A percentile compares a stretch with the other conserved stretches of the same genome.
phyloP scores from a whole-genome alignment of 2,888 invertebrate species.

The Cephonodes hylas region DNA sequence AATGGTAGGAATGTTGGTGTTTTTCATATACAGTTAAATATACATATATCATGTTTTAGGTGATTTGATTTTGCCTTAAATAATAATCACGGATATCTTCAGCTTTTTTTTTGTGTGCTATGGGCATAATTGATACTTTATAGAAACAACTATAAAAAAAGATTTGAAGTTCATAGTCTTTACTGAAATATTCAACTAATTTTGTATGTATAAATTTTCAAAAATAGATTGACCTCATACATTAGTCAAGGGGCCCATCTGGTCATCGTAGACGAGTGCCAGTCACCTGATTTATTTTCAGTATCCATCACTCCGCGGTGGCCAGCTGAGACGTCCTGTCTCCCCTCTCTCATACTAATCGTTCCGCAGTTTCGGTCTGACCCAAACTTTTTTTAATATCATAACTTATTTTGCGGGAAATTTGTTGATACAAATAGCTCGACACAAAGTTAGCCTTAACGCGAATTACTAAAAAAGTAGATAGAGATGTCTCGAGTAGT shows the following conservation, averaged over 20 bases:
- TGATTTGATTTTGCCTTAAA: too few relatives aligned
- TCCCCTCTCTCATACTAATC: slow-evolving; percentile 53
- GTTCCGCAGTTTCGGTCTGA: slow-evolving; percentile 22
- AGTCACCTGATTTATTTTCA: slow-evolving; percentile 72
- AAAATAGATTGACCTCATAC: slow-evolving; percentile 18
- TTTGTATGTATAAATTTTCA: slow-evolving; percentile 14
- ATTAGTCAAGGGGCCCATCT: slow-evolving; percentile 47
- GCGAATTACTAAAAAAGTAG: neutral
- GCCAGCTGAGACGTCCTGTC: slow-evolving; percentile 67
- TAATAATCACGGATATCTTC: too few relatives aligned
- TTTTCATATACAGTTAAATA: too few relatives aligned
- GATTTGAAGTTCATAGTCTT: too few relatives aligned
- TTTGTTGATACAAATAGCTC: neutral
- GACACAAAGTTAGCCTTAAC: neutral
- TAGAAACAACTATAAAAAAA: too few relatives aligned
- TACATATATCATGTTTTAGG: too few relatives aligned
- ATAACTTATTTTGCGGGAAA: neutral
- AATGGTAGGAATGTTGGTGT: too few relatives aligned
- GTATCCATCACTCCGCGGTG: slow-evolving; percentile 68
- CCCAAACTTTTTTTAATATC: slow-evolving; percentile 10
- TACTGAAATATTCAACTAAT: neutral
- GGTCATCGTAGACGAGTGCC: slow-evolving; percentile 59
- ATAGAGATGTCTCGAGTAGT: neutral
- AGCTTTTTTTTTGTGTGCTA: too few relatives aligned
- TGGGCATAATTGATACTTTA: too few relatives aligned